Conservation (phyloP, 2,888 invertebrate species). For the Luffia ferchaultella region DNA sequence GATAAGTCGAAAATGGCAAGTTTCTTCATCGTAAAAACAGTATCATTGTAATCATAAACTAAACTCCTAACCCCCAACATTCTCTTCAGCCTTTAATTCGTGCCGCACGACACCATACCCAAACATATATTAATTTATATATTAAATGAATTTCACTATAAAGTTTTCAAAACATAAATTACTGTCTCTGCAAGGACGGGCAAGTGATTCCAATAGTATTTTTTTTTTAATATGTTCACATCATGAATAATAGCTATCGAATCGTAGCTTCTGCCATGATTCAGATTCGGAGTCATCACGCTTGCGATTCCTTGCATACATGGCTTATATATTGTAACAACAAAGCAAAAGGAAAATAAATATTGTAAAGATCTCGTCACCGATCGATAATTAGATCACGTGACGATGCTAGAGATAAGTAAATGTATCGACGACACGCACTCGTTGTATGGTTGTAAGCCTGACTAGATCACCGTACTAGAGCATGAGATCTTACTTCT, state of each 20-base stretch:
- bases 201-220: constrained; percentile 26
- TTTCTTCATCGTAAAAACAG: too few species aligned
- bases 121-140: too few species aligned
- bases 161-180: constrained; percentile 12
- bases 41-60: too few species aligned
- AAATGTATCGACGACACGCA: constrained; percentile 41
- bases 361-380: constrained; percentile 27
- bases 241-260: background rate
- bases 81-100: too few species aligned
- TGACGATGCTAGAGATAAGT: background rate
- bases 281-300: constrained; percentile 20
- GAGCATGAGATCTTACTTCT: constrained; percentile 37
- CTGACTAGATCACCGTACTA: constrained; percentile 54
- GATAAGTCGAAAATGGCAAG: too few species aligned
- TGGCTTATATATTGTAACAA: constrained; percentile 44
- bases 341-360: constrained; percentile 62
- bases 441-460: constrained; percentile 62
- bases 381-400: constrained; percentile 31
- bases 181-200: constrained; percentile 52
- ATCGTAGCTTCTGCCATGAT: background rate
- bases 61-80: too few species aligned
- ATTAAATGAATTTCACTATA: background rate
- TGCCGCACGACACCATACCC: too few species aligned
- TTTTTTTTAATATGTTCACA: background rate
- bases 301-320: constrained; percentile 58